Percentiles rank a stretch among this genome's conserved stretches.
Evolutionary conservation across 2,113 vertebrate species (phyloP).

Genomic region (Vicugna pacos): DNA sequence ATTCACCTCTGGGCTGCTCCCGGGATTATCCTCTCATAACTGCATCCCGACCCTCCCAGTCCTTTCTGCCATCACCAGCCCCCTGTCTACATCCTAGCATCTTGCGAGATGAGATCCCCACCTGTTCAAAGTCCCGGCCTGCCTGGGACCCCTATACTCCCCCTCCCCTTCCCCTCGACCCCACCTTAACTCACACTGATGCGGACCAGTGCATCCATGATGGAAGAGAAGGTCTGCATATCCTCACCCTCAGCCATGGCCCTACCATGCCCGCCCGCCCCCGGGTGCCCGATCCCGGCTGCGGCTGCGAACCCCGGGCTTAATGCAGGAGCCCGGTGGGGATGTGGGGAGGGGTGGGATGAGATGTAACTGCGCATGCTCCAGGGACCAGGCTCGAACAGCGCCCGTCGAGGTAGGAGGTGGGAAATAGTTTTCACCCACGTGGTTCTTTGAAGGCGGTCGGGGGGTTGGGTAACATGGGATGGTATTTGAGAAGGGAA

Average conservation of each 20-base stretch:
- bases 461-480: neutral
- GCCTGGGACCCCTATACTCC: neutral
- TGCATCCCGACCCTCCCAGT: neutral
- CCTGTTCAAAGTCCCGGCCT: conserved; percentile 61
- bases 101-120: conserved; percentile 24
- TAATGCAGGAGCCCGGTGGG: conserved; percentile 76
- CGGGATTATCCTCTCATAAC: neutral
- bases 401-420: conserved; percentile 60
- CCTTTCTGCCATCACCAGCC: neutral
- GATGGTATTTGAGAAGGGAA: neutral
- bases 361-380: conserved; percentile 82
- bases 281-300: conserved; percentile 71
- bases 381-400: conserved; percentile 63
- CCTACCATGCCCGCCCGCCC: conserved; percentile 71
- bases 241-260: conserved; percentile 94
- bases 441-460: conserved; percentile 69
- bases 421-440: conserved; percentile 70
- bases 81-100: neutral
- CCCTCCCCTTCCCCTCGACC: conserved; percentile 52
- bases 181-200: conserved; percentile 92
- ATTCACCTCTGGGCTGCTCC: neutral
- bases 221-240: conserved; percentile 94
- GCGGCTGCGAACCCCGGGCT: conserved; percentile 77
- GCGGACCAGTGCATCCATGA: conserved; percentile 96
- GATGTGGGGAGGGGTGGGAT: conserved; percentile 64